These are phyloP conservation scores for Istiophorus platypterus DNA, from an alignment of 2,113 vertebrate genomes.

Conservation along the genomic window DNA sequence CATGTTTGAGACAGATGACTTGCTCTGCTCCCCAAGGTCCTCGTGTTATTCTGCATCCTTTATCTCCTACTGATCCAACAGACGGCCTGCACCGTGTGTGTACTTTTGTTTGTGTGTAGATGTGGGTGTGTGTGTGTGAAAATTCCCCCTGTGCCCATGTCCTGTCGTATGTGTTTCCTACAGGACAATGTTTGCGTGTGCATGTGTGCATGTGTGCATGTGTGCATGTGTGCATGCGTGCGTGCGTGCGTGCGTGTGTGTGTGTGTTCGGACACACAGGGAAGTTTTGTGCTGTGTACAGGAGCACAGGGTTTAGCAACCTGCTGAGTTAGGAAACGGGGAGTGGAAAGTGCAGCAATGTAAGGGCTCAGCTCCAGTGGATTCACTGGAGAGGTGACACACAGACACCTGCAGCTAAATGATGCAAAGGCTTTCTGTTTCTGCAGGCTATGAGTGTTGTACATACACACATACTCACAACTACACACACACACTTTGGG, in stretches of 20 bases:
- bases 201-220: slow-evolving; percentile 5
- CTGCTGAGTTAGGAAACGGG: slow-evolving; percentile 72
- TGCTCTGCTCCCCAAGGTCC: slow-evolving; percentile 77
- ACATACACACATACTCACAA: slow-evolving; percentile 27
- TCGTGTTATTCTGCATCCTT: slow-evolving; percentile 81
- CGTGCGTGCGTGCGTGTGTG: not conserved
- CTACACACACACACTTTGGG: slow-evolving; percentile 56
- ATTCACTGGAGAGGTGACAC: slow-evolving; percentile 70
- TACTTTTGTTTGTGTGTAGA: slow-evolving; percentile 24
- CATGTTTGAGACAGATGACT: slow-evolving; percentile 83
- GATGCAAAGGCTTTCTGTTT: slow-evolving; percentile 72
- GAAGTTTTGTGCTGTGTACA: slow-evolving; percentile 38
- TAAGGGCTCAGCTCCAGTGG: slow-evolving; percentile 63
- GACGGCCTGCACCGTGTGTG: slow-evolving; percentile 45
- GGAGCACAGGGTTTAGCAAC: slow-evolving; percentile 38
- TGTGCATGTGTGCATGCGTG: not conserved
- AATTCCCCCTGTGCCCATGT: not conserved
- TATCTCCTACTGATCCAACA: slow-evolving; percentile 76
- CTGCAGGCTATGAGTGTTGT: slow-evolving; percentile 45
- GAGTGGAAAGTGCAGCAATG: slow-evolving; percentile 67
- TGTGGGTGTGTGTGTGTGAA: not conserved
- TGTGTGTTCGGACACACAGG: not conserved
- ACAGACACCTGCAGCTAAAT: slow-evolving; percentile 71
- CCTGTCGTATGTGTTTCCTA: not conserved
- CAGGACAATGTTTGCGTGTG: slow-evolving; percentile 1